Evolutionary conservation across 2,797 vertebrate genomes (phyloP).

Genomic region (Sciaenops ocellatus): DNA sequence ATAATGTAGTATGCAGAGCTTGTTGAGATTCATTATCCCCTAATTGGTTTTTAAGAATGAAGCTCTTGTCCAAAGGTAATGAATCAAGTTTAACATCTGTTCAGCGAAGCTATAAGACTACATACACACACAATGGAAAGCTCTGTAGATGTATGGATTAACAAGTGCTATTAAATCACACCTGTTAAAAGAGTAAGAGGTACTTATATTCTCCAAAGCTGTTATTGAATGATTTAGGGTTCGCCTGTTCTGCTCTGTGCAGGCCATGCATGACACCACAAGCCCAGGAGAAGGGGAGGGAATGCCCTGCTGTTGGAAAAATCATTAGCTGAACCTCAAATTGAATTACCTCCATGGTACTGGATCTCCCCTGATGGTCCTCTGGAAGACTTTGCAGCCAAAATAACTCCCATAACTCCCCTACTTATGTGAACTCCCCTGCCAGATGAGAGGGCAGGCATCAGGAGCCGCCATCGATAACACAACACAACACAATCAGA

Average conservation of each 20-base stretch:
- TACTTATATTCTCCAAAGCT: slow-evolving; percentile 60
- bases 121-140: slow-evolving; percentile 34
- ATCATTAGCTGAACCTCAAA: slow-evolving; percentile 71
- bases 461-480: slow-evolving; percentile 34
- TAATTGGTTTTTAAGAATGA: slow-evolving; percentile 50
- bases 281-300: slow-evolving; percentile 34
- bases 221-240: slow-evolving; percentile 63
- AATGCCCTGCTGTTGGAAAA: slow-evolving; percentile 59
- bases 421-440: slow-evolving; percentile 39
- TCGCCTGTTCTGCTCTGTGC: slow-evolving; percentile 34
- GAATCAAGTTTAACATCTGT: slow-evolving; percentile 53
- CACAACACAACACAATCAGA: slow-evolving; percentile 53
- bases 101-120: slow-evolving; percentile 30
- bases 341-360: slow-evolving; percentile 71
- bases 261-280: slow-evolving; percentile 53
- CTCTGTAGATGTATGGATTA: slow-evolving; percentile 52
- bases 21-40: slow-evolving; percentile 31
- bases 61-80: slow-evolving; percentile 45
- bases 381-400: slow-evolving; percentile 44
- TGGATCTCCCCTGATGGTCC: slow-evolving; percentile 64
- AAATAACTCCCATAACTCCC: slow-evolving; percentile 55
- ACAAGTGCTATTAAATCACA: slow-evolving; percentile 65
- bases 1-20: slow-evolving; percentile 24
- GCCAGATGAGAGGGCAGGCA: slow-evolving; percentile 39
- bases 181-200: slow-evolving; percentile 56